Base-by-base conservation (phyloP, 2,113 vertebrate genomes). In the Centropus unirufus region DNA sequence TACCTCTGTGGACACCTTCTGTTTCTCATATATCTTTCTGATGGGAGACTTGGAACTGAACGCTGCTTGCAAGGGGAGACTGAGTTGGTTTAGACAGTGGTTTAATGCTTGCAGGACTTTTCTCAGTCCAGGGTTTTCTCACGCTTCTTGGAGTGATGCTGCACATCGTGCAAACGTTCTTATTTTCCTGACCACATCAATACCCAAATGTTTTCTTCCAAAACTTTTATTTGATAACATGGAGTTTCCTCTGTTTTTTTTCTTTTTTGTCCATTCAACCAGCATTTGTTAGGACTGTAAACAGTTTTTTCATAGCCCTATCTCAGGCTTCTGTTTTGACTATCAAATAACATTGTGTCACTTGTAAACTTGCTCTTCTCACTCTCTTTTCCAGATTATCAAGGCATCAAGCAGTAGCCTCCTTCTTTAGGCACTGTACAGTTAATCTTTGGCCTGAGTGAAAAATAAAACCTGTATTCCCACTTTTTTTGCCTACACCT, bases 241-340 rank as follows among this genome's bases (percentile, higher is more conserved):
- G 32, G 39, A 32, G 29, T 55, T 81, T 94, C 15, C 47, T 76
- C n/a, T 85, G 36, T 36, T 36, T 36, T 36, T 36, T 19, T 49
- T 93, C 74, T 3, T 0, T 66, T 26, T 80, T 90, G 39, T 83
- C 52, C 51, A 24, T 77, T 90, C 68, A 74, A 47, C 29, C 11
- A 83, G 55, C 15, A 36, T 81, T 88, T 77, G 17, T 83, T 83
- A 75, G 51, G 27, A 67, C 47, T 78, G 3, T 54, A 17, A 34
- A 55, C 46, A 59, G 21, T 67, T 89, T 92, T 86, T 91, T 86
- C 51, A 59, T 47, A 55, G 23, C 47, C 23, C 88, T 81, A 64
- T 70, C 80, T 86, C 64, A 89, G 59, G 39, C 39, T 77, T 83
- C 72, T 90, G 19, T 77, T 94, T 94, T 93, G 83, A 81, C 64